phyloP scores from a whole-genome alignment of 2,113 vertebrate genomes.

The Catagonus wagneri region DNA sequence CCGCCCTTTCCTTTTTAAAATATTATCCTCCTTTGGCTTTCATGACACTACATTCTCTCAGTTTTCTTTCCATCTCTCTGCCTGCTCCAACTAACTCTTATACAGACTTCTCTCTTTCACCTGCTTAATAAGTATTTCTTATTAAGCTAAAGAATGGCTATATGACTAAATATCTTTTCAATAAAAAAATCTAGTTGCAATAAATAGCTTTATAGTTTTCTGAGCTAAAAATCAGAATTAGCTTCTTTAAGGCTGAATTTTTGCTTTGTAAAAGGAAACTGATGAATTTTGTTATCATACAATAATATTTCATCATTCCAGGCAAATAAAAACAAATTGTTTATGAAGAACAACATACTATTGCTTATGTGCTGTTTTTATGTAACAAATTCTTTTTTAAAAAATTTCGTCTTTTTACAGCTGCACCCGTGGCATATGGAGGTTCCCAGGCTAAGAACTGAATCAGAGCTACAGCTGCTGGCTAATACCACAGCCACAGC shows the following conservation, averaged over 20 bases:
- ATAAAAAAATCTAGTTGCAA: neutral
- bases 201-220: neutral
- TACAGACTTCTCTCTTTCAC: neutral
- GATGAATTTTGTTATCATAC: neutral
- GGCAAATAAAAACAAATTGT: neutral
- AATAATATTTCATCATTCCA: neutral
- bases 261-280: neutral
- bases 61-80: neutral
- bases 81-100: neutral
- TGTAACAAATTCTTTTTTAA: neutral
- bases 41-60: neutral
- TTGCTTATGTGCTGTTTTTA: neutral
- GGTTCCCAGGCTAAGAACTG: too few relatives aligned
- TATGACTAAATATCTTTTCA: neutral
- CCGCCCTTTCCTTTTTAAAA: neutral
- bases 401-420: too few relatives aligned
- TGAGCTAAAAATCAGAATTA: neutral
- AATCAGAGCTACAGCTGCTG: too few relatives aligned
- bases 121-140: neutral
- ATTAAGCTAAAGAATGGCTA: neutral
- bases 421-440: too few relatives aligned
- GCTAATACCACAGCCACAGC: too few relatives aligned
- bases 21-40: neutral
- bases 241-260: neutral
- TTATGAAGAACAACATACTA: neutral